Evolutionary conservation across 2,113 vertebrate species (phyloP), one percentile per base, ranked within the genome.

Genomic region (Tragulus kanchil): DNA sequence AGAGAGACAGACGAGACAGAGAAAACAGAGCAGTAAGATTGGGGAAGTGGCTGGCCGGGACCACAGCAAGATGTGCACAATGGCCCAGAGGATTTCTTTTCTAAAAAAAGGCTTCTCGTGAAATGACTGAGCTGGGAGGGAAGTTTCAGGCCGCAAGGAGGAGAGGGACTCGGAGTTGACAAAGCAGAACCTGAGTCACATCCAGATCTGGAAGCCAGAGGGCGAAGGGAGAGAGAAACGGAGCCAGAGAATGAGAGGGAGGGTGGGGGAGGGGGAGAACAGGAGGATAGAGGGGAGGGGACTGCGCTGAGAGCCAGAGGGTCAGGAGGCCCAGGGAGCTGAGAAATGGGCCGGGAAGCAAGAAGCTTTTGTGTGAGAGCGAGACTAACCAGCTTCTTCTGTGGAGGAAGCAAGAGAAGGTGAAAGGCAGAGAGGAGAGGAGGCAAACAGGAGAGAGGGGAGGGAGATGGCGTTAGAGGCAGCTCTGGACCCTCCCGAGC

Each of bases 341-440:
- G 26, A 98, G 97, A 89, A 85, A 73, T 90, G 83, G 90, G 90
- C 36, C 23, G 4, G 69, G 94, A 94, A 85, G 77, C 64, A 85
- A 42, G n/a, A 88, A 97, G 93, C 95, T 36, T 36, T 92, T 67
- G 93, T 88, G 4, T 65, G 94, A 97, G 96, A 98, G 98, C 98
- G 97, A 93, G 98, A 99, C 98, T 99, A 98, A 99, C 98, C 99
- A 99, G 98, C 98, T 99, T 98, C 98, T 98, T 99, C 98, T 99
- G 98, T 96, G 96, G 87, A 98, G 96, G 88, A 92, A 94, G 98
- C 95, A 62, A 97, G 97, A 98, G 89, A 97, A 93, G 93, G n/a
- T 93, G 85, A 96, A 50, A 87, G 96, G 92, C 94, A 54, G 89
- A 95, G n/a, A 98, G 96, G 64, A 93, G 81, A 95, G 85, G 86